These are phyloP conservation scores for Vanessa atalanta DNA, from an alignment of 1,140 invertebrate genomes.

Conservation along the genomic window DNA sequence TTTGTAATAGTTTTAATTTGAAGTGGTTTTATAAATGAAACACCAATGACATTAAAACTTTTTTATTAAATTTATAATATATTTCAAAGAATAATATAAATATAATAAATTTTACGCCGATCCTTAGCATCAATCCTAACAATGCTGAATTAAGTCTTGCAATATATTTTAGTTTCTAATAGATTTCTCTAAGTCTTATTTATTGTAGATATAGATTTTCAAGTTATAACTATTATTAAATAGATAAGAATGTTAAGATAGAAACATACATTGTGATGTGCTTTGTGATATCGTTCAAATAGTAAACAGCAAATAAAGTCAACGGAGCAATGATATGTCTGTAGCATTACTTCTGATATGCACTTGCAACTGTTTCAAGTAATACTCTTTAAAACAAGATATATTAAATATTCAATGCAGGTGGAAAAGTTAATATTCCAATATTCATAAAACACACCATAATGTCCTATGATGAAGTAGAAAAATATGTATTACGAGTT, in stretches of 20 bases:
- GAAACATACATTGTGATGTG: constrained; percentile 47
- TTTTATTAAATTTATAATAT: constrained; percentile 80
- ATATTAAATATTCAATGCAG: neutral
- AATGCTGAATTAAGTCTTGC: constrained; percentile 63
- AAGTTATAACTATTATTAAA: constrained; percentile 19
- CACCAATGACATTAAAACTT: constrained; percentile 66
- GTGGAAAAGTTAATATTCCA: neutral
- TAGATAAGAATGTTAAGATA: constrained; percentile 39
- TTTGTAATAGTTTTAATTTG: neutral
- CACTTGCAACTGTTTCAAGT: constrained; percentile 16
- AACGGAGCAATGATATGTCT: constrained; percentile 42
- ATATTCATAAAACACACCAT: constrained; percentile 44
- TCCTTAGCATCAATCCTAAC: constrained; percentile 69
- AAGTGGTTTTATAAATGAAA: constrained; percentile 50
- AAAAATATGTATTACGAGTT: constrained; percentile 68
- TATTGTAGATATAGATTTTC: constrained; percentile 44
- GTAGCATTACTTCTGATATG: constrained; percentile 43
- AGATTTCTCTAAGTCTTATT: constrained; percentile 47
- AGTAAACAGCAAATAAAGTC: neutral
- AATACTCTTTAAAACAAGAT: constrained; percentile 36
- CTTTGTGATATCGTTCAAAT: constrained; percentile 24
- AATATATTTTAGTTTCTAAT: constrained; percentile 53
- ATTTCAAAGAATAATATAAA: constrained; percentile 80
- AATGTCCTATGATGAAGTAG: constrained; percentile 52
- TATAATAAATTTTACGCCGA: constrained; percentile 74